Conservation (phyloP, 2,113 vertebrate genomes). For the Cavia aperea region DNA sequence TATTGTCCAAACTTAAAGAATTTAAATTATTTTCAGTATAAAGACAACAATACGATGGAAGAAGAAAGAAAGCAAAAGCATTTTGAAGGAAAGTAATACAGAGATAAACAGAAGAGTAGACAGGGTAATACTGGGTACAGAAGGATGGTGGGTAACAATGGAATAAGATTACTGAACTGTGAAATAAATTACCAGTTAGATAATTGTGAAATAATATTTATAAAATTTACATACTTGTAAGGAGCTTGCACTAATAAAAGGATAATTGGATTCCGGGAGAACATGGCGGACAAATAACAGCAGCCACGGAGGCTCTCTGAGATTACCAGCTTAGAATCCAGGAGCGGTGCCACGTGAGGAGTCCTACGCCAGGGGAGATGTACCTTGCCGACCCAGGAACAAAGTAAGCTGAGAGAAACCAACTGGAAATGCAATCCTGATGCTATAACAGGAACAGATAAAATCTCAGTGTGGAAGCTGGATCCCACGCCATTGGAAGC, state of each 20-base stretch:
- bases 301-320: too few species aligned
- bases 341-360: too few species aligned
- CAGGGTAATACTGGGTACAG: neutral
- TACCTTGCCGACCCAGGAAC: too few species aligned
- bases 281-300: too few species aligned
- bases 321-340: too few species aligned
- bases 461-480: too few species aligned
- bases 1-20: constrained; percentile 41
- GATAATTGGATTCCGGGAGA: neutral
- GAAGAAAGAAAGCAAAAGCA: neutral
- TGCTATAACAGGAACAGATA: too few species aligned
- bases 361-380: too few species aligned
- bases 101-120: neutral
- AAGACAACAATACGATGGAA: neutral
- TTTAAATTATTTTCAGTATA: constrained; percentile 38
- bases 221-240: neutral
- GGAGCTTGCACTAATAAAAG: neutral
- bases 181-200: constrained; percentile 1
- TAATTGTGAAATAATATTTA: constrained; percentile 6
- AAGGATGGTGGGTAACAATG: neutral
- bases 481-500: too few species aligned
- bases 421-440: too few species aligned
- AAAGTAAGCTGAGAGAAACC: too few species aligned
- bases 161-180: neutral
- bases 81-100: neutral